Percentiles rank a stretch among this genome's conserved stretches.
Evolutionary conservation across 2,888 invertebrate genomes (phyloP).

Genomic region (Trichopria drosophilae): DNA sequence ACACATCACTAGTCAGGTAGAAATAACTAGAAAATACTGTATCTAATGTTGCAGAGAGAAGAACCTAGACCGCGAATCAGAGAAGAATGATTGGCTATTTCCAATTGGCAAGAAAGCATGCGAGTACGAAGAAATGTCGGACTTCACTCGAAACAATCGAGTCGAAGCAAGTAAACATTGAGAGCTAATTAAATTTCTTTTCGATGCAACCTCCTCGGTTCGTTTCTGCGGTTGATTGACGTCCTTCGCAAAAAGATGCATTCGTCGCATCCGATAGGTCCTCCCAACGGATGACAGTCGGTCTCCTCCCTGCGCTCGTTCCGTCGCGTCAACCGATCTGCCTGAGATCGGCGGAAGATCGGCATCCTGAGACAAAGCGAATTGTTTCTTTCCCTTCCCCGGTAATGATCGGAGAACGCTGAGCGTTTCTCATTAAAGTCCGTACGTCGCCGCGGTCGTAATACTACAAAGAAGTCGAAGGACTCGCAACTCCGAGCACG

Average conservation of each 20-base stretch:
- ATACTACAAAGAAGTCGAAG: constrained; percentile 27
- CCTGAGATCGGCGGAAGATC: neutral
- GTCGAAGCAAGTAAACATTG: constrained; percentile 14
- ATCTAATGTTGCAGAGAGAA: too few species aligned
- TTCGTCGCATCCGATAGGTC: too few species aligned
- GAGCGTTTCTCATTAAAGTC: constrained; percentile 36
- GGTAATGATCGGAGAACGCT: constrained; percentile 31
- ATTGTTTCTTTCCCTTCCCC: constrained; percentile 30
- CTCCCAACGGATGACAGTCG: constrained; percentile 14
- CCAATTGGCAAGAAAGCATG: too few species aligned
- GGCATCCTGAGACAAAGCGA: constrained; percentile 22
- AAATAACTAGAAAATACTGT: too few species aligned
- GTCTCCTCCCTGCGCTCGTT: constrained; percentile 9
- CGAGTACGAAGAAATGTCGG: too few species aligned
- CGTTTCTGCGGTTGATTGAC: constrained; percentile 23
- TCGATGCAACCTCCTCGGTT: constrained; percentile 5
- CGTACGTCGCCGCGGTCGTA: constrained; percentile 9
- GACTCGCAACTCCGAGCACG: constrained; percentile 30
- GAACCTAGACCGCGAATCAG: too few species aligned
- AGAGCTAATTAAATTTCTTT: constrained; percentile 26
- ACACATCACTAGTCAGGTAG: too few species aligned
- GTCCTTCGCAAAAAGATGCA: constrained; percentile 16
- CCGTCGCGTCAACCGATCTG: neutral
- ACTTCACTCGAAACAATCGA: constrained; percentile 18
- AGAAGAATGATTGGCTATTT: too few species aligned